Evolutionary conservation across 2,113 vertebrate genomes (phyloP).

Genomic region (Pelecanus crispus): DNA sequence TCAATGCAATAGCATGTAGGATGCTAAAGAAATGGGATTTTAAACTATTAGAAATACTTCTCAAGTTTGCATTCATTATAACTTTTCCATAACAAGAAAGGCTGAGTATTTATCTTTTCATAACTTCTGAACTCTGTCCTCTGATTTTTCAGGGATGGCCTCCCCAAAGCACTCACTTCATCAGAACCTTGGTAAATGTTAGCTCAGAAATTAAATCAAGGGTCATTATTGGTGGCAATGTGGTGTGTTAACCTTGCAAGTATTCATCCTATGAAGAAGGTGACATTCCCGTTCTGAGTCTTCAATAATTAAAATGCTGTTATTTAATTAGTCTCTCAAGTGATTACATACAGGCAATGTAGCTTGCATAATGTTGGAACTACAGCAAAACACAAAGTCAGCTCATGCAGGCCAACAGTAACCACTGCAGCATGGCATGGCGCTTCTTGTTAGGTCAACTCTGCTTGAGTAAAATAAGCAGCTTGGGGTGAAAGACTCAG

Average conservation of each 20-base stretch:
- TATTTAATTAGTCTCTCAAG: background rate
- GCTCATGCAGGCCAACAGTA: background rate
- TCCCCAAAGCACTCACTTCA: background rate
- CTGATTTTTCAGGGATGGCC: background rate
- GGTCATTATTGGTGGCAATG: background rate
- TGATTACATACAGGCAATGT: background rate
- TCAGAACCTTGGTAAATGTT: background rate
- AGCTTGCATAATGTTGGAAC: background rate
- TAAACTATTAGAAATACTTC: background rate
- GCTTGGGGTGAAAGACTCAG: background rate
- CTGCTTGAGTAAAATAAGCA: background rate
- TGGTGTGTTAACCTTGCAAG: background rate
- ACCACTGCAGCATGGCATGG: too few species aligned
- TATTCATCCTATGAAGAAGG: background rate
- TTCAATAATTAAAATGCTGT: background rate
- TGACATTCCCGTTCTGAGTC: background rate
- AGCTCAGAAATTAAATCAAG: background rate
- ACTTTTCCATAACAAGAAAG: background rate
- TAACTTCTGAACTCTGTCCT: background rate
- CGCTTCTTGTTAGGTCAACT: background rate
- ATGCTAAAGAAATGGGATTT: background rate
- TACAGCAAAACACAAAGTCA: background rate
- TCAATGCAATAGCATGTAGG: background rate
- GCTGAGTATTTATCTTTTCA: background rate
- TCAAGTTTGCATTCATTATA: background rate